Percentiles rank a stretch among this genome's conserved stretches.
Evolutionary conservation across 2,797 vertebrate species (phyloP).

Genomic region (Arnoldichthys spilopterus): DNA sequence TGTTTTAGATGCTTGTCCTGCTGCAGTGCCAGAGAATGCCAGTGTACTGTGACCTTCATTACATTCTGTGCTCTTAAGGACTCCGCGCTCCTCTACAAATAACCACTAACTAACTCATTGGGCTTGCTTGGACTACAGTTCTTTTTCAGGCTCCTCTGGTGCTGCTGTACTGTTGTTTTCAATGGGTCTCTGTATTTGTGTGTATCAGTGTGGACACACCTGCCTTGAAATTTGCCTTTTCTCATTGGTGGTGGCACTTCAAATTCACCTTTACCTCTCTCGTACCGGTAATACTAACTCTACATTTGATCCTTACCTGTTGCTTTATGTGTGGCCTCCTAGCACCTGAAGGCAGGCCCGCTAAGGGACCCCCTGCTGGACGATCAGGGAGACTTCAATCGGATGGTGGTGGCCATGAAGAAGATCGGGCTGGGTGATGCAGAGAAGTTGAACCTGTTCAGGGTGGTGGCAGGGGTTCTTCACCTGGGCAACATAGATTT

Average conservation of each 20-base stretch:
- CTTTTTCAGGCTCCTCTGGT: neutral
- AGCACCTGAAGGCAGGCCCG: slow-evolving; percentile 90
- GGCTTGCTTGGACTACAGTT: neutral
- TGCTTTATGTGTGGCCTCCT: slow-evolving; percentile 21
- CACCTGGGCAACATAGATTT: slow-evolving; percentile 97
- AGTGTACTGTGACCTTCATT: slow-evolving; percentile 10
- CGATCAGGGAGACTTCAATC: slow-evolving; percentile 91
- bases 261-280: neutral
- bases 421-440: slow-evolving; percentile 93
- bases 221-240: neutral
- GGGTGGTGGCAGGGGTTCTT: slow-evolving; percentile 94
- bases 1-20: neutral
- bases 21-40: neutral
- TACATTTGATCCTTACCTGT: neutral
- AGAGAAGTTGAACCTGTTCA: slow-evolving; percentile 95
- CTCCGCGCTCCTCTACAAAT: neutral
- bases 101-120: neutral
- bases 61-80: neutral
- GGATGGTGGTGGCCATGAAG: slow-evolving; percentile 96
- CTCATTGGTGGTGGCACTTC: neutral
- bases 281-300: neutral
- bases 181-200: neutral
- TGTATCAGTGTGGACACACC: too few species aligned
- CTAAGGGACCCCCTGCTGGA: slow-evolving; percentile 95
- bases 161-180: slow-evolving; percentile 6